phyloP scores from a whole-genome alignment of 2,113 vertebrate species.

The Colistium nudipinnis region DNA sequence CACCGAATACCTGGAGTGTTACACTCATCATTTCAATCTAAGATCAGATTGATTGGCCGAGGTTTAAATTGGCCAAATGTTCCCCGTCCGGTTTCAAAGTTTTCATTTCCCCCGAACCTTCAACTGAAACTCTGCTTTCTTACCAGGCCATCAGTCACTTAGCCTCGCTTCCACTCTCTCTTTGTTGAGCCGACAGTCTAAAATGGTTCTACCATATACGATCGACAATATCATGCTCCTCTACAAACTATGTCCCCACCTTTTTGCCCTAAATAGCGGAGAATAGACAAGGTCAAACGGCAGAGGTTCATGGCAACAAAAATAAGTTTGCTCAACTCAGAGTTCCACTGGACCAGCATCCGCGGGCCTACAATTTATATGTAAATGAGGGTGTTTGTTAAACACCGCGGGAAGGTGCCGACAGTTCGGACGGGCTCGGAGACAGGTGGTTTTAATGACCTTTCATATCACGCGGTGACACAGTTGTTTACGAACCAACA shows the following conservation, averaged over 20 bases:
- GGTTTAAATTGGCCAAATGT: background rate
- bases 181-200: background rate
- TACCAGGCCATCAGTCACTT: background rate
- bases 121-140: background rate
- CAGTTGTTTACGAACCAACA: slow-evolving; percentile 77
- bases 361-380: slow-evolving; percentile 48
- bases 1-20: background rate
- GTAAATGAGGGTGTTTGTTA: slow-evolving; percentile 41
- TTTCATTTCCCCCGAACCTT: background rate
- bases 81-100: background rate
- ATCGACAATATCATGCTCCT: background rate
- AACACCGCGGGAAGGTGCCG: slow-evolving; percentile 18
- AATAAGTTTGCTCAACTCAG: slow-evolving; percentile 31
- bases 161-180: background rate
- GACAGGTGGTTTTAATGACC: slow-evolving; percentile 73
- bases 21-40: too few relatives aligned
- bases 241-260: background rate
- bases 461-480: slow-evolving; percentile 77
- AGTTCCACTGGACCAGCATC: slow-evolving; percentile 18
- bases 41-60: background rate
- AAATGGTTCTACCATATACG: too few relatives aligned
- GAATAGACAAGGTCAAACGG: slow-evolving; percentile 42
- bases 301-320: slow-evolving; percentile 17
- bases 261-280: background rate
- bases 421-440: slow-evolving; percentile 33